A percentile compares a stretch with the other conserved stretches of the same genome.
Evolutionary conservation across 2,113 vertebrate species (phyloP).

Genomic region (Rhinichthys klamathensis): DNA sequence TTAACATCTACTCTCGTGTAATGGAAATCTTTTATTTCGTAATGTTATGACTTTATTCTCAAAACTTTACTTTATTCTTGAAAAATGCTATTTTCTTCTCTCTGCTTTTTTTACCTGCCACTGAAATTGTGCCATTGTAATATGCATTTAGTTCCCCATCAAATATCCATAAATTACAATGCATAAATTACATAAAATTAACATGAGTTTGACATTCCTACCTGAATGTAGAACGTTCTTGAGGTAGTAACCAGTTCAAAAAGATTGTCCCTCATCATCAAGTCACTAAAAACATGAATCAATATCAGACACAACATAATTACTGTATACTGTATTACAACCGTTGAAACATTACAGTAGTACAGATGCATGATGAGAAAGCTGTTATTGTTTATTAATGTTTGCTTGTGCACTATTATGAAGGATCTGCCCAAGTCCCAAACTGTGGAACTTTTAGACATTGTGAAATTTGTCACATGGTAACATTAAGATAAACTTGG

Average conservation of each 20-base stretch:
- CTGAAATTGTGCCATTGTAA: background rate
- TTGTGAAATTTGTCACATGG: background rate
- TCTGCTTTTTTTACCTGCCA: background rate
- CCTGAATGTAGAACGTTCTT: constrained; percentile 96
- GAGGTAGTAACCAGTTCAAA: constrained; percentile 95
- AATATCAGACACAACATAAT: constrained; percentile 27
- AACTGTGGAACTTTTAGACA: background rate
- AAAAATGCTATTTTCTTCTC: background rate
- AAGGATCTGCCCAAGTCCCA: background rate
- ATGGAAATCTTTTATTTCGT: background rate
- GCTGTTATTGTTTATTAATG: background rate
- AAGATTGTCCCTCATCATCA: constrained; percentile 98
- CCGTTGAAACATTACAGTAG: background rate
- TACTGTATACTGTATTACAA: background rate
- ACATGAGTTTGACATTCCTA: constrained; percentile 59
- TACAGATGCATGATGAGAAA: background rate
- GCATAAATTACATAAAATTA: background rate
- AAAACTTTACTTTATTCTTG: background rate
- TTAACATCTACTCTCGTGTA: too few species aligned
- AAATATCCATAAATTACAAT: background rate
- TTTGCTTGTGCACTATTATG: background rate
- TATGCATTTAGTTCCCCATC: background rate
- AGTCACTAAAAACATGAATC: constrained; percentile 78
- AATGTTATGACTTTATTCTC: background rate
- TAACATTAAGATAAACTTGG: background rate